Base-by-base conservation (phyloP, 2,888 invertebrate species). In the Empis livida region DNA sequence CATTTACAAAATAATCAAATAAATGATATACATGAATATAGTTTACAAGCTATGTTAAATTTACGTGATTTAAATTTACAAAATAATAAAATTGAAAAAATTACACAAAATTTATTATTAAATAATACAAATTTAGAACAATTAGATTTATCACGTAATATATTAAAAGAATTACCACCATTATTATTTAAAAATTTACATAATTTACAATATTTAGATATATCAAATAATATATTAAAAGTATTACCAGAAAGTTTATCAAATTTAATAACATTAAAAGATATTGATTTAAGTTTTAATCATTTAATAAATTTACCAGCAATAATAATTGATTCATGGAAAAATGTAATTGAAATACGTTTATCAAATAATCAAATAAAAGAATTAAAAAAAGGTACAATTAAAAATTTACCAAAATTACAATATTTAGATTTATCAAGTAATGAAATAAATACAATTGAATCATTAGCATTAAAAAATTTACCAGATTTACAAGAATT, bases 211-310 rank as follows among this genome's bases (percentile, higher is more conserved):
- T 76, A 78, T 54, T 65, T 91, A 27, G 84, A 88, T 63, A 75
- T 84, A 46, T 88, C 90, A 0, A 79, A 84, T 49, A 92, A 92
- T 64, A 78, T 77, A 47, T 67, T 92, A 44, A 74, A 78, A 16
- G 78, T 81, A 59, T 72, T 91, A 50, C 88, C 90, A 5, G 71
- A 75, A 45, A 80, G 82, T 31, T 67, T 90, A 45, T 79, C 79
- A 47, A 77, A 79, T 52, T 70, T 89, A 53, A 74, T 78, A 20
- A 77, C 78, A 53, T 69, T 92, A 15, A 79, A 80, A 62, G 71
- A 80, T 47, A 71, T 91, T 42, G 88, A 91, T 63, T 72, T 89
- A 49, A 86, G 86, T 60, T 79, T 78, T 61, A 91, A 91, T 67
- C 77, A 82, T 52, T 75, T 91, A 37, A 77, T 79, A 56, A 71